Percentiles rank a stretch among this genome's conserved stretches.
Evolutionary conservation across 2,888 invertebrate species (phyloP).

Genomic region (Leucozona laternaria): DNA sequence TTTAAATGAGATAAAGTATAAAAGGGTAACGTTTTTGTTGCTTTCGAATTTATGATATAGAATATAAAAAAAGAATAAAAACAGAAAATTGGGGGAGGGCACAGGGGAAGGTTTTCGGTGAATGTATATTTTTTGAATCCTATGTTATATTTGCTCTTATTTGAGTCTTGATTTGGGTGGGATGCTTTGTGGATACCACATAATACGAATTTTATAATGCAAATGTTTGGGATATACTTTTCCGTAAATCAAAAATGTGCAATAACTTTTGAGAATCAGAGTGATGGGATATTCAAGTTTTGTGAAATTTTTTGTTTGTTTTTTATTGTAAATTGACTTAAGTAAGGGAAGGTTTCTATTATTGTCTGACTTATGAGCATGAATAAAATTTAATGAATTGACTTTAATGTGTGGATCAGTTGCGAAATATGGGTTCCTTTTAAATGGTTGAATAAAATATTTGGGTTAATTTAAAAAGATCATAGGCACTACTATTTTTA

Average conservation of each 20-base stretch:
- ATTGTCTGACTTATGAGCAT: slow-evolving; percentile 23
- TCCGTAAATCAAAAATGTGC: slow-evolving; percentile 49
- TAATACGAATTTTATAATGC: slow-evolving; percentile 71
- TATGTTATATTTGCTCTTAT: neutral
- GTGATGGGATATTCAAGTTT: slow-evolving; percentile 64
- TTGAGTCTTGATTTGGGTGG: neutral
- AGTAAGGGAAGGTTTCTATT: slow-evolving; percentile 30
- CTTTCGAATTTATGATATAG: slow-evolving; percentile 50
- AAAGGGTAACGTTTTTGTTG: slow-evolving; percentile 53
- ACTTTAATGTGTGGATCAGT: slow-evolving; percentile 13
- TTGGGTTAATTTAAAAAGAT: too few relatives aligned
- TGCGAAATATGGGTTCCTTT: neutral
- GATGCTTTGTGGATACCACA: slow-evolving; percentile 46
- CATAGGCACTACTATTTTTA: too few relatives aligned
- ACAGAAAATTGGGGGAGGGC: slow-evolving; percentile 27
- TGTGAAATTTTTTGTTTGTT: slow-evolving; percentile 39
- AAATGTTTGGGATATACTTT: slow-evolving; percentile 56
- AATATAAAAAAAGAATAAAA: slow-evolving; percentile 46
- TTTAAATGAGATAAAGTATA: slow-evolving; percentile 51
- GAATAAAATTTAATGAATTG: slow-evolving; percentile 24
- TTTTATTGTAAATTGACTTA: slow-evolving; percentile 67
- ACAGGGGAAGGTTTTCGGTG: slow-evolving; percentile 36
- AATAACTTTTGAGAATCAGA: slow-evolving; percentile 49
- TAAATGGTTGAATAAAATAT: neutral
- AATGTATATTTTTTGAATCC: slow-evolving; percentile 3